phyloP scores from a whole-genome alignment of 2,888 invertebrate genomes.

The Lasioglossum pauxillum region DNA sequence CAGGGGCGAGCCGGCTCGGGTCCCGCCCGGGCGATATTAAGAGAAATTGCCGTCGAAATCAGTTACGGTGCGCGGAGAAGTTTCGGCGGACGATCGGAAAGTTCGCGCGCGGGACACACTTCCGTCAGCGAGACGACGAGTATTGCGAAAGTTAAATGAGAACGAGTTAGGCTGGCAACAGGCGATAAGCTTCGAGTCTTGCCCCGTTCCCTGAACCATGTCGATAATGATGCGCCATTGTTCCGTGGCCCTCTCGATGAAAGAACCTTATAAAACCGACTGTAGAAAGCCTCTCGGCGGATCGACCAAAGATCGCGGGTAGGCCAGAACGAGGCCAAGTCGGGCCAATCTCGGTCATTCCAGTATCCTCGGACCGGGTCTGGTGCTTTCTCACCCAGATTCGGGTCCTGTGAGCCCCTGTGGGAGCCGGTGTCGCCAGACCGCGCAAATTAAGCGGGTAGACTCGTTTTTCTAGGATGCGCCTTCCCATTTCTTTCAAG shows the following conservation, averaged over 20 bases:
- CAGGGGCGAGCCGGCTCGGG: neutral
- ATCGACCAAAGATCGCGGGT: neutral
- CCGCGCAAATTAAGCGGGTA: too few species aligned
- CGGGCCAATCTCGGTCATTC: neutral
- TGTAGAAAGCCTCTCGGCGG: conserved; percentile 22
- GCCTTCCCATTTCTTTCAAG: too few species aligned
- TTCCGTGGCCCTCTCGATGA: conserved; percentile 32
- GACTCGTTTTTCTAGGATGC: too few species aligned
- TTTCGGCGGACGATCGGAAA: conserved; percentile 33
- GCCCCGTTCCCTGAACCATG: conserved; percentile 45
- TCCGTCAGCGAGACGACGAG: conserved; percentile 21
- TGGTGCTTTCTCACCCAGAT: neutral
- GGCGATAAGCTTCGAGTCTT: conserved; percentile 62
- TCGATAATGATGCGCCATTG: conserved; percentile 66
- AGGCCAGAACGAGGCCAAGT: neutral
- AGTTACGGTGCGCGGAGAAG: conserved; percentile 34
- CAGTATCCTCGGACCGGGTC: neutral
- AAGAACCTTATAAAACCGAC: conserved; percentile 27
- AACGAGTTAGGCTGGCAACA: conserved; percentile 68
- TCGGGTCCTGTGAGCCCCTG: too few species aligned
- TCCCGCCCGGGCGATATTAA: conserved; percentile 6
- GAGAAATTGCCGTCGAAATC: conserved; percentile 26
- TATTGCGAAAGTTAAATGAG: conserved; percentile 69
- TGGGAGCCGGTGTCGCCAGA: too few species aligned
- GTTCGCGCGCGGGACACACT: conserved; percentile 34